phyloP scores from a whole-genome alignment of 1,140 invertebrate species.

The Saccostrea echinata region DNA sequence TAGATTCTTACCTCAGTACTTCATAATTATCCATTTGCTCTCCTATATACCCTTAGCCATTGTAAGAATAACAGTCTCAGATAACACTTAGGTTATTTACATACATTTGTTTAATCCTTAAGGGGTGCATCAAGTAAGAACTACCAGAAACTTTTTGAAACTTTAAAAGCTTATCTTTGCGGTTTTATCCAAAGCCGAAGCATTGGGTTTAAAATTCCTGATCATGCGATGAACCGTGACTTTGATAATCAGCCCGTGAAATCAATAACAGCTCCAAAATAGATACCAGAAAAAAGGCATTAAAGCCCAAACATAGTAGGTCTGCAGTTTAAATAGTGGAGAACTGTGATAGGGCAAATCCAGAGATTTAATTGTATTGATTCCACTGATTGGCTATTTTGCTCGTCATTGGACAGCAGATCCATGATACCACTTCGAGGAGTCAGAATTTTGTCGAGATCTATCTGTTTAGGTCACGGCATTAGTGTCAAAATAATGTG shows the following conservation, averaged over 20 bases:
- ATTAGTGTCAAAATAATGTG: conserved; percentile 17
- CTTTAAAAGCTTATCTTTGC: conserved; percentile 26
- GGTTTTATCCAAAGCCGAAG: conserved; percentile 7
- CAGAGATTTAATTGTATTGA: conserved; percentile 14
- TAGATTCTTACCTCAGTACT: neutral
- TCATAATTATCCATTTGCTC: neutral
- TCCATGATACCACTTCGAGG: neutral
- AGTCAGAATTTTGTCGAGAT: neutral
- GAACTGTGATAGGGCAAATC: conserved; percentile 14
- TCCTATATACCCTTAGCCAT: neutral
- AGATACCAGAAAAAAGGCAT: conserved; percentile 28
- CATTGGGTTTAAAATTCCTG: conserved; percentile 8
- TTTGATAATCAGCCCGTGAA: neutral
- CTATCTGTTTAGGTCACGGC: neutral
- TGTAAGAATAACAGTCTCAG: neutral
- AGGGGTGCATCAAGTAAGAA: neutral
- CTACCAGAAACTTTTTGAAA: conserved; percentile 21
- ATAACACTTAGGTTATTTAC: neutral
- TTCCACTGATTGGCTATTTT: neutral
- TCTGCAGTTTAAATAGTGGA: conserved; percentile 4
- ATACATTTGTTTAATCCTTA: neutral
- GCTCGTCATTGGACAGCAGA: neutral
- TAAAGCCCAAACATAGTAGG: neutral
- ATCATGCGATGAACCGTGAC: conserved; percentile 1
- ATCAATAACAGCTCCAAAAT: neutral